Conservation (phyloP, 1,140 invertebrate species). For the Zaprionus nigranus region DNA sequence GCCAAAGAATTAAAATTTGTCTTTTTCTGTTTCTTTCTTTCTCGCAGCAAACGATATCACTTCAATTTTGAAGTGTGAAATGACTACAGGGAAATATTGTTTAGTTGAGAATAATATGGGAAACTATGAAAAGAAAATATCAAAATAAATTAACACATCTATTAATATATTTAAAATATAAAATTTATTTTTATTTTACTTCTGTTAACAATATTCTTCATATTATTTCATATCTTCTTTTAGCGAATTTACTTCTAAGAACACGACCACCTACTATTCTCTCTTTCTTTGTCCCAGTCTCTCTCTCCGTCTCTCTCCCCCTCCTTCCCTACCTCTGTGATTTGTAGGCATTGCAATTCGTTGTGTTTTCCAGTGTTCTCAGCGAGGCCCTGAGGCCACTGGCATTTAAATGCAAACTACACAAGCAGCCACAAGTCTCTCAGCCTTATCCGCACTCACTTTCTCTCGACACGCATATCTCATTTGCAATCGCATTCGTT, state of each 20-base stretch:
- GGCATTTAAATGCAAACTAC: slow-evolving; percentile 19
- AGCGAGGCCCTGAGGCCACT: slow-evolving; percentile 32
- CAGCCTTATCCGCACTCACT: neutral
- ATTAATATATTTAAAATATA: too few relatives aligned
- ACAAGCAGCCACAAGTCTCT: slow-evolving; percentile 29
- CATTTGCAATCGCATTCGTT: neutral
- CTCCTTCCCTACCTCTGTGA: neutral
- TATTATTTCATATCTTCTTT: neutral
- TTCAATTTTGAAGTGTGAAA: too few relatives aligned
- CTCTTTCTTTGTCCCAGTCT: neutral
- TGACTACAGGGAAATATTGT: too few relatives aligned
- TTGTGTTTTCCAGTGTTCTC: slow-evolving; percentile 31
- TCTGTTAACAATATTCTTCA: neutral
- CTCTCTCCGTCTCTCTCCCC: neutral
- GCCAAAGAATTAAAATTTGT: too few relatives aligned
- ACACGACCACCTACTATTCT: neutral
- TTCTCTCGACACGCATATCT: neutral
- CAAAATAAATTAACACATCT: too few relatives aligned
- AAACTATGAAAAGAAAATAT: too few relatives aligned
- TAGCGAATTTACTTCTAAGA: neutral
- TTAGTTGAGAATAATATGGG: too few relatives aligned
- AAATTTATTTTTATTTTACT: too few relatives aligned
- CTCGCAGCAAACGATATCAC: too few relatives aligned
- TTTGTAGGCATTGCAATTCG: slow-evolving; percentile 24
- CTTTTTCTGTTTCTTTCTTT: too few relatives aligned